Base-by-base conservation (phyloP, 2,797 vertebrate genomes). In the Sorex maritimensis region DNA sequence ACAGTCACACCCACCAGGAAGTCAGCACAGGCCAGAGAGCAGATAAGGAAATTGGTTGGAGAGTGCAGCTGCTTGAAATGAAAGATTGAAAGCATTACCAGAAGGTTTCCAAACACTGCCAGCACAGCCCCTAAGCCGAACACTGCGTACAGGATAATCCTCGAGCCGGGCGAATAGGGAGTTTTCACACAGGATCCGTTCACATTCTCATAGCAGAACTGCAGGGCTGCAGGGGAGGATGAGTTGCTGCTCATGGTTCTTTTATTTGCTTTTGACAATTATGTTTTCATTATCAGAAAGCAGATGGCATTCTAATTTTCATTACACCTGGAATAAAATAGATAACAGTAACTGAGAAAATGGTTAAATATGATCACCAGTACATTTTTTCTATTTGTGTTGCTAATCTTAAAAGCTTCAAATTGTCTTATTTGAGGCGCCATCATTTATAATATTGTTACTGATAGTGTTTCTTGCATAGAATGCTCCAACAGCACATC, bases 41-140 rank as follows among this genome's bases (percentile, higher is more conserved):
- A 67, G 1, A 97, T 81, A 38, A 98, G 94, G 38, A 96, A 95
- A 23, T 96, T 97, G 86, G 96, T 95, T 5, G 97, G 95, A 2
- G 96, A 95, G 19, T 96, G 96, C 38, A 97, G 95, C 74, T 97
- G 94, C 86, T 71, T 96, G 89, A 97, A 97, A 34, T 97, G 95
- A 24, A 96, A 69, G 38, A 97, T 86, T 30, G 97, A 93, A 81
- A 85, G 91, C 81, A 96, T 88, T 44, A 97, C 96, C 88, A 97
- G 73, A 46, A 96, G 65, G 61, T 97, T 97, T 41, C 96, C 96
- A 34, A 92, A 78, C 46, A 95, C 68, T 0, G 95, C 95, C 38
- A 96, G 78, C 5, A 84, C n/a, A 34, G 88, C 79, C 30, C 88
- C 95, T 13, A 26, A 28, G 68, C 88, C 61, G 2, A 95, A 96